A percentile compares a stretch with the other conserved stretches of the same genome.
Evolutionary conservation across 2,113 vertebrate species (phyloP).

Genomic region (Cercocebus atys): DNA sequence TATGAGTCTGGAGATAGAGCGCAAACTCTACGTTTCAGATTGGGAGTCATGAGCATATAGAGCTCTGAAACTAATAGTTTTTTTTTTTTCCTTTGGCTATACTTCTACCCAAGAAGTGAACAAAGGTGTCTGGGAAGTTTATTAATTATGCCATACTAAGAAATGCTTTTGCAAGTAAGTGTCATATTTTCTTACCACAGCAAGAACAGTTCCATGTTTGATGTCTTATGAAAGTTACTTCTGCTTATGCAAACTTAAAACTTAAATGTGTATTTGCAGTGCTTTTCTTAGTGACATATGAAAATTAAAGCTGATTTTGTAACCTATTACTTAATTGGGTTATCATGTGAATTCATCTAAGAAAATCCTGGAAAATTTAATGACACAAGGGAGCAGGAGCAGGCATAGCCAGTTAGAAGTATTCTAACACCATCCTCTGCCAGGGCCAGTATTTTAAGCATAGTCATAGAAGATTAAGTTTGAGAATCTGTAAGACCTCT

Average conservation of each 20-base stretch:
- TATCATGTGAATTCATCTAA: not conserved
- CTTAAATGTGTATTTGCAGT: not conserved
- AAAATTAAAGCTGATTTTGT: not conserved
- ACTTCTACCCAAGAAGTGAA: fast-evolving
- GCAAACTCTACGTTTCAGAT: not conserved
- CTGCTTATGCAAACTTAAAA: not conserved
- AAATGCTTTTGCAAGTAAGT: not conserved
- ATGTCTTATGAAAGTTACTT: not conserved
- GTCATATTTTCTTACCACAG: not conserved
- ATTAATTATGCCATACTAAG: not conserved
- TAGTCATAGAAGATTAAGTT: not conserved
- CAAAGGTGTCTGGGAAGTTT: not conserved
- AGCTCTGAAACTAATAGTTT: not conserved
- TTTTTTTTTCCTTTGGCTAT: not conserved
- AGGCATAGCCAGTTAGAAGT: not conserved
- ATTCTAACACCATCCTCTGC: not conserved
- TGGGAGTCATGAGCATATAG: not conserved
- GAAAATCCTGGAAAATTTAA: not conserved
- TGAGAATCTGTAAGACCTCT: not conserved
- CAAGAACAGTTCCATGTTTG: not conserved
- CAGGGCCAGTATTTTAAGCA: not conserved
- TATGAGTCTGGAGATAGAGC: not conserved
- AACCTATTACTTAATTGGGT: not conserved
- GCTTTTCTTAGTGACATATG: not conserved
- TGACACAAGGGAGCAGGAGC: not conserved